These are phyloP conservation scores for Ashinkailepas kermadecensis DNA, from an alignment of 2,888 invertebrate genomes.

Conservation along the genomic window DNA sequence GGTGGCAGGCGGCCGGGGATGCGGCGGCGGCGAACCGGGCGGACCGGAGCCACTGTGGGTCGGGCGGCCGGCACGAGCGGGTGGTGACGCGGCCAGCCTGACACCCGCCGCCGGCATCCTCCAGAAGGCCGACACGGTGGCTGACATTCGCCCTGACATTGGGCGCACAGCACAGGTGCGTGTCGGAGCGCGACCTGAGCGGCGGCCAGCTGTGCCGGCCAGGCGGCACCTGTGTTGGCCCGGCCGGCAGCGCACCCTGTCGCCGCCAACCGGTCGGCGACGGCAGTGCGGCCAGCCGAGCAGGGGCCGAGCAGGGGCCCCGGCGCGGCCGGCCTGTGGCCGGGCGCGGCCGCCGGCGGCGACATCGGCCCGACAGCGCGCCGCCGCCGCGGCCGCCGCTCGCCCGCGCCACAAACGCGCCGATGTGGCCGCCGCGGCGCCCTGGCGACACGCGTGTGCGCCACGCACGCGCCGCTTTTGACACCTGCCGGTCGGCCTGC, in stretches of 20 bases:
- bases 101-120: neutral
- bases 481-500: neutral
- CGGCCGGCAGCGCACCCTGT: neutral
- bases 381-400: neutral
- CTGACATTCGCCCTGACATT: neutral
- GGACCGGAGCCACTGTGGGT: no score
- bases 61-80: no score
- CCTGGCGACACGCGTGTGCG: neutral
- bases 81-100: no score
- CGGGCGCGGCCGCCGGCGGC: neutral
- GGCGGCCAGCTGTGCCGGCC: neutral
- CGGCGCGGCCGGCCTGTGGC: neutral
- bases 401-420: neutral
- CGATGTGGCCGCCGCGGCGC: neutral
- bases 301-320: no score
- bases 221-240: neutral
- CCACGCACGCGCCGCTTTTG: neutral
- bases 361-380: neutral
- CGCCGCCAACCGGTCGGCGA: no score
- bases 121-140: neutral
- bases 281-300: no score
- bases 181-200: neutral
- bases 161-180: neutral
- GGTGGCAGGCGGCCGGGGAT: no score
- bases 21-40: no score